Base-by-base conservation (phyloP, 64 coral and sea anemone genomes). In the Actinia tenebrosa region DNA sequence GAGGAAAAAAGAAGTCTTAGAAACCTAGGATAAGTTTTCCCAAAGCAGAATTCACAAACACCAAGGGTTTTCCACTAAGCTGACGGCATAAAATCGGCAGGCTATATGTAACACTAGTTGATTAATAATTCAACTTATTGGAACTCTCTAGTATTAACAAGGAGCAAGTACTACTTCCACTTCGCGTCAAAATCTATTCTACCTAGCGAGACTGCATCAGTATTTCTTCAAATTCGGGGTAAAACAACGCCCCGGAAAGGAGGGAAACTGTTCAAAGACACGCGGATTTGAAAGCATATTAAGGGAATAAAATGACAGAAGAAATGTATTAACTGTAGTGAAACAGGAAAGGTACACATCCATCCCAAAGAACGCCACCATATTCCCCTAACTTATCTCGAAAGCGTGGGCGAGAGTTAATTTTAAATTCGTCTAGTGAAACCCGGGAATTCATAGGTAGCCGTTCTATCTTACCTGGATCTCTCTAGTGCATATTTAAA, bases 331-430 rank as follows among this genome's bases (percentile, higher is more conserved):
- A 20, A 66, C 63, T 66, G 2, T 7, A 66, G 63, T 23, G 63
- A 81, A 81, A 81, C 46, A 81, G 52, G 78, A 45, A 80, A 81
- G 79, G 69, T 75, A 81, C 46, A 79, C 5, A 44, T 79, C 44
- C 79, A 20, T 75, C 79, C 79, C 79, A 81, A 14, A 53, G 9
- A 75, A 75, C 69, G 15, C 79, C 79, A 81, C 79, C 79, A 81
- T 45, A 81, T 81, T 81, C 46, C 14, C 43, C 79, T 53, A 25
- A 81, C 79, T 53, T 53, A 81, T 81, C 50, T 81, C 42, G 6
- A 81, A 81, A 81, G 79, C 79, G 79, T 81, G 79, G 79, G 79
- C 79, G 79, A 81, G 42, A 81, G 79, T 81, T 81, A 81, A 81
- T 81, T 81, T 75, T 81, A 81, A 81, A 81, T 81, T 53, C 22